Conservation (phyloP, 2,888 invertebrate species). For the Aquatica leii region DNA sequence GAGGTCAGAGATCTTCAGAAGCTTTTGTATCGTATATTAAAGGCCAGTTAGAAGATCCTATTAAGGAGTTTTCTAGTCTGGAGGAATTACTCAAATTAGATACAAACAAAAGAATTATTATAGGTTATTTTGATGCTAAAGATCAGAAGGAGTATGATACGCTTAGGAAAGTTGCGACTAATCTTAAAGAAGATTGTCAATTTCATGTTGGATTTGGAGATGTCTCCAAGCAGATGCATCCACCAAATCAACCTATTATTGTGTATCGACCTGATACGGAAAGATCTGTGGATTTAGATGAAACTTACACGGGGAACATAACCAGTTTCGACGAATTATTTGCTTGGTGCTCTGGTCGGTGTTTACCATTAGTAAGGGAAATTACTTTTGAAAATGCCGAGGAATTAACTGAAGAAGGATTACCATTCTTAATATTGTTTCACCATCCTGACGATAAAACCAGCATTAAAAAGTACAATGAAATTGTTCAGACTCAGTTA, state of each 20-base stretch:
- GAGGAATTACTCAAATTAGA: slow-evolving; percentile 79
- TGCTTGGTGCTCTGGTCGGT: slow-evolving; percentile 90
- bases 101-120: slow-evolving; percentile 83
- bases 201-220: slow-evolving; percentile 93
- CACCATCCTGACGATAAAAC: slow-evolving; percentile 84
- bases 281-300: slow-evolving; percentile 81
- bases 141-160: slow-evolving; percentile 83
- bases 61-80: slow-evolving; percentile 77
- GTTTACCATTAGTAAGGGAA: slow-evolving; percentile 95
- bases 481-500: slow-evolving; percentile 79
- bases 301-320: slow-evolving; percentile 80
- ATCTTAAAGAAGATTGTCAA: slow-evolving; percentile 93
- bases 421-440: slow-evolving; percentile 98
- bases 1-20: slow-evolving; percentile 88
- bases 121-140: slow-evolving; percentile 83
- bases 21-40: slow-evolving; percentile 89
- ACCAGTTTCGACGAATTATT: slow-evolving; percentile 84
- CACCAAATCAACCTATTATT: slow-evolving; percentile 81
- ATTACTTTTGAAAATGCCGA: slow-evolving; percentile 99
- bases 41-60: slow-evolving; percentile 87
- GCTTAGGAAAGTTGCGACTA: slow-evolving; percentile 83
- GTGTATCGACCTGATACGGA: slow-evolving; percentile 85
- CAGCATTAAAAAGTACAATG: slow-evolving; percentile 86
- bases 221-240: slow-evolving; percentile 83
- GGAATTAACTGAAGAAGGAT: slow-evolving; percentile 96